Conservation (phyloP, 2,113 vertebrate genomes). For the Hyla sarda region DNA sequence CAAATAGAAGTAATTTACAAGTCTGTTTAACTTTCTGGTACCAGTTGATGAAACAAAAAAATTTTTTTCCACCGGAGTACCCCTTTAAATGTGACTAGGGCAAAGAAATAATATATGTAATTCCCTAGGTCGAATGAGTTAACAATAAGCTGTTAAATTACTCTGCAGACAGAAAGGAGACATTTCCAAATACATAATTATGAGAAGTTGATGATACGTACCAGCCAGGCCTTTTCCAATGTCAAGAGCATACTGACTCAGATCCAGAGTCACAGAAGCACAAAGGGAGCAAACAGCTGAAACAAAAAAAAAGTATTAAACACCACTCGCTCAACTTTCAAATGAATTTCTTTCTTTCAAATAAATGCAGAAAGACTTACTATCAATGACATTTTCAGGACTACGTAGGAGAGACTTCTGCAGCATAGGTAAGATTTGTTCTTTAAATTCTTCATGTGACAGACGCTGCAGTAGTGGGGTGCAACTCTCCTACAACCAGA, state of each 20-base stretch:
- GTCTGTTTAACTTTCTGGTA: too few species aligned
- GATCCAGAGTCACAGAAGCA: slow-evolving; percentile 89
- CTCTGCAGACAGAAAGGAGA: not conserved
- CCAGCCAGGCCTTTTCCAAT: slow-evolving; percentile 91
- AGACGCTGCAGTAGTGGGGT: slow-evolving; percentile 85
- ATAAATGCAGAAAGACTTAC: slow-evolving; percentile 73
- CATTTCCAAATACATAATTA: not conserved
- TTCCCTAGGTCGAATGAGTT: too few species aligned
- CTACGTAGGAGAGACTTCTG: slow-evolving; percentile 94
- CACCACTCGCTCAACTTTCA: not conserved
- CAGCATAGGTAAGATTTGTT: slow-evolving; percentile 85
- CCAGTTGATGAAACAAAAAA: too few species aligned
- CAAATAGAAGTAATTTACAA: too few species aligned
- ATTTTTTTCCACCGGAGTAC: too few species aligned
- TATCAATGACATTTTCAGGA: slow-evolving; percentile 93
- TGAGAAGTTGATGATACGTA: slow-evolving; percentile 71
- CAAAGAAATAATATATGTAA: too few species aligned
- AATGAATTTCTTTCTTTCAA: not conserved
- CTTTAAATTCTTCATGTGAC: slow-evolving; percentile 91
- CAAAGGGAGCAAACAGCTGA: slow-evolving; percentile 89
- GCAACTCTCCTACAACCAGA: slow-evolving; percentile 81
- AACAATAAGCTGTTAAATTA: too few species aligned
- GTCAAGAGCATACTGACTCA: slow-evolving; percentile 94
- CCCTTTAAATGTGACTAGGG: too few species aligned
- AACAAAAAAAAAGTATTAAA: not conserved